Percentiles rank a stretch among this genome's conserved stretches.
phyloP scores from a whole-genome alignment of 1,140 invertebrate genomes.

The Drosophila azteca region DNA sequence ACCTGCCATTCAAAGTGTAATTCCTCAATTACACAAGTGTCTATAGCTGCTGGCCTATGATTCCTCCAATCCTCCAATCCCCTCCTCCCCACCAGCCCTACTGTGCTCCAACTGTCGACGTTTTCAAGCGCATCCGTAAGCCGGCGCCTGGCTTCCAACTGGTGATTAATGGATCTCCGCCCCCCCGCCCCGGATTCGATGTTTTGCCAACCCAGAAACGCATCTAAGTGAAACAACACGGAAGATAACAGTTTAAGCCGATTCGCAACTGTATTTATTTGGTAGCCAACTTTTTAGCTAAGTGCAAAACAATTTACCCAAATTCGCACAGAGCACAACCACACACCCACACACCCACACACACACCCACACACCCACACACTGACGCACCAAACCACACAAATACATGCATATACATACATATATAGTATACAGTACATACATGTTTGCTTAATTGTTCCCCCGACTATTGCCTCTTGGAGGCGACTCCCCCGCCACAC shows the following conservation, averaged over 20 bases:
- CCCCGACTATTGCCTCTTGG: conserved; percentile 36
- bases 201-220: conserved; percentile 24
- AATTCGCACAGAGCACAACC: conserved; percentile 45
- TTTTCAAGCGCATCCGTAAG: conserved; percentile 44
- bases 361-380: conserved; percentile 19
- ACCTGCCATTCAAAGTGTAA: conserved; percentile 73
- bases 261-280: conserved; percentile 73
- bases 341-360: conserved; percentile 14
- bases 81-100: background rate
- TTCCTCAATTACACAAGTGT: conserved; percentile 78
- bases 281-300: conserved; percentile 74
- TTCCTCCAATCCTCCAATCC: background rate
- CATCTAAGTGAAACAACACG: conserved; percentile 66
- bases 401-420: conserved; percentile 2
- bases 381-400: conserved; percentile 13
- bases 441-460: conserved; percentile 66
- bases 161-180: conserved; percentile 61
- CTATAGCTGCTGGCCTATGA: conserved; percentile 48
- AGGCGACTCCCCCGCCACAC: background rate
- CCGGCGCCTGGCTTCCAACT: conserved; percentile 32
- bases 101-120: conserved; percentile 40
- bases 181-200: conserved; percentile 17
- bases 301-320: conserved; percentile 82
- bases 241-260: conserved; percentile 67
- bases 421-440: background rate